Base-by-base conservation (phyloP, 2,797 vertebrate genomes). In the Clarias pachynema region DNA sequence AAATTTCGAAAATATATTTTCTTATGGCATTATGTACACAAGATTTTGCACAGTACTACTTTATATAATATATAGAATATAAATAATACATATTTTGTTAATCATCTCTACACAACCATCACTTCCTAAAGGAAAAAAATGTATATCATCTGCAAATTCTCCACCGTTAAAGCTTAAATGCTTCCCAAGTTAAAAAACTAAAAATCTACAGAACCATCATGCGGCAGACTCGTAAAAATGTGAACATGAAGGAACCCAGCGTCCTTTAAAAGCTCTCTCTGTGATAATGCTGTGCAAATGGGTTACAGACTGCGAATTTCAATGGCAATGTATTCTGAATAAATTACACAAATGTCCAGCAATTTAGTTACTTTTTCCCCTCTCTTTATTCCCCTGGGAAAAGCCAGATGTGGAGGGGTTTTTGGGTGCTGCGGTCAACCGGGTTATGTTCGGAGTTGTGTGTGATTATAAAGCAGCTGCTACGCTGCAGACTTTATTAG, bases 271-370 rank as follows among this genome's bases (percentile, higher is more conserved):
- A 83, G 72, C 29, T 56, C 77, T 93, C 91, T 92, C 79, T 91
- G 91, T 92, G 91, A 91, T 93, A 94, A 93, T 93, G 89, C 78
- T 91, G 91, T 92, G 92, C 91, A 94, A 95, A 96, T 95, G 89
- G 94, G 88, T 94, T 95, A 91, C 94, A 95, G 94, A 91, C 92
- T 90, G 91, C 93, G 49, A 94, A 93, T 94, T 91, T 92, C 89
- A 78, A 93, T 88, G 87, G 87, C 89, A 91, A 88, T 77, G 88
- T 93, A 89, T 92, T 94, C 91, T 91, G 95, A 94, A 94, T 95
- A 95, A 94, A 94, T 95, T 94, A 94, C 89, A 91, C 92, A 92
- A 93, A 94, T 94, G 89, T 93, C 88, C 93, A 91, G 92, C 93
- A 95, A 94, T 95, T 95, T 93, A 91, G 79, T 75, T 68, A 91